Conservation (phyloP, 2,888 invertebrate species). For the Exocentrus adspersus region DNA sequence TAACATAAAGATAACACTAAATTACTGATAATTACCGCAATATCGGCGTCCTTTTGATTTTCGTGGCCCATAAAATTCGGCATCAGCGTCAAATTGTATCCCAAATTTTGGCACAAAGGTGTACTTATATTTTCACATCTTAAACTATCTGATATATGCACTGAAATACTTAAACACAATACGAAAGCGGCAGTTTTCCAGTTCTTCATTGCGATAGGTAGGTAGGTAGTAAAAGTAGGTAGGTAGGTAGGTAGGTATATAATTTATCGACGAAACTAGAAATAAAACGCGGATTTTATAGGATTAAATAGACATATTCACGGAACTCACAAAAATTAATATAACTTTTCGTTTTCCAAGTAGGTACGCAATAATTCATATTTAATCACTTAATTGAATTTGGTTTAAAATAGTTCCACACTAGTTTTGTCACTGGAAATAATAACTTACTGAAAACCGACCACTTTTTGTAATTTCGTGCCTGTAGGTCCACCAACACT, state of each 20-base stretch:
- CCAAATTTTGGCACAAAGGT: slow-evolving; percentile 82
- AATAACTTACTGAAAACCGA: slow-evolving; percentile 17
- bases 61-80: slow-evolving; percentile 86
- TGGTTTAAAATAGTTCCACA: no score
- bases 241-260: no score
- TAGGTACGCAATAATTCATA: slow-evolving; percentile 14
- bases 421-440: no score
- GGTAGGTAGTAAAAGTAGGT: no score
- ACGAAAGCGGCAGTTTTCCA: slow-evolving; percentile 6
- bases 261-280: background rate
- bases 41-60: slow-evolving; percentile 83
- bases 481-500: slow-evolving; percentile 19
- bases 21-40: slow-evolving; percentile 69
- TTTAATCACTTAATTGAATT: slow-evolving; percentile 8
- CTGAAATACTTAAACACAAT: background rate
- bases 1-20: slow-evolving; percentile 42
- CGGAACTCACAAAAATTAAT: slow-evolving; percentile 1
- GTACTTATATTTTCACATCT: slow-evolving; percentile 81
- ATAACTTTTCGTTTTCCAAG: slow-evolving; percentile 3
- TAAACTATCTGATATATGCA: slow-evolving; percentile 22
- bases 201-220: slow-evolving; percentile 11
- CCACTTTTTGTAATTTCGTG: slow-evolving; percentile 24
- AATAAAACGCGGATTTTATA: background rate
- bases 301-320: background rate
- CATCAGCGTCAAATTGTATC: slow-evolving; percentile 88